Evolutionary conservation across 2,888 invertebrate species (phyloP), one percentile per base, ranked within the genome.

Genomic region (Craniophora ligustri): DNA sequence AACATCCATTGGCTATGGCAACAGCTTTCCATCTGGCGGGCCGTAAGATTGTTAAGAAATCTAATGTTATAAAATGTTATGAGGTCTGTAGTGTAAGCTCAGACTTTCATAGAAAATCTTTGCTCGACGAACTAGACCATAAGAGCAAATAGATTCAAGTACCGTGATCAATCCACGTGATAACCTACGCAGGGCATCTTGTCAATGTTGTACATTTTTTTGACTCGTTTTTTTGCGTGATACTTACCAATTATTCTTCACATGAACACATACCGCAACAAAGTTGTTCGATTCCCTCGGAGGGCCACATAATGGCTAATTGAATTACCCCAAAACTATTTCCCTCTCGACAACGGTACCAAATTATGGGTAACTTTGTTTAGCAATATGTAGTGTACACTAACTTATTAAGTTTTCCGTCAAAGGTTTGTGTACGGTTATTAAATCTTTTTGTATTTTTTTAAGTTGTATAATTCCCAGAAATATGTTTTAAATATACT

Each of bases 251-350:
- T 71, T 74, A 71, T 55, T 67, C 60, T 57, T 62, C 32, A 56
- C 57, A 64, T 61, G 60, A 54, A 53, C 63, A 46, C 26, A 55
- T 64, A 39, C 54, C 45, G 39, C 61, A 59, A 65, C 54, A 65
- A 78, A 71, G 55, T 67, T 58, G 67, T 62, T 64, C 58, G 57
- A 69, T 70, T 78, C 61, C 55, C 59, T 60, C 48, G 15, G 54
- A 70, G 60, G 53, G 58, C 59, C 50, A 62, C 64, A 67, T 73
- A 63, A 73, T 64, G 49, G 56, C 56, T 76, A 75, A 75, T 73
- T 75, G 64, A 77, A 75, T 78, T 76, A 65, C 67, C 66, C 60
- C 56, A 42, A 73, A 78, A 73, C 69, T 74, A 67, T 67, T 64
- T 62, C 47, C 42, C 61, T 58, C 56, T 57, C 59, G 48, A 65